Percentiles rank a stretch among this genome's conserved stretches.
These are phyloP conservation scores for Sapajus apella DNA, from an alignment of 2,113 vertebrate genomes.

Conservation along the genomic window DNA sequence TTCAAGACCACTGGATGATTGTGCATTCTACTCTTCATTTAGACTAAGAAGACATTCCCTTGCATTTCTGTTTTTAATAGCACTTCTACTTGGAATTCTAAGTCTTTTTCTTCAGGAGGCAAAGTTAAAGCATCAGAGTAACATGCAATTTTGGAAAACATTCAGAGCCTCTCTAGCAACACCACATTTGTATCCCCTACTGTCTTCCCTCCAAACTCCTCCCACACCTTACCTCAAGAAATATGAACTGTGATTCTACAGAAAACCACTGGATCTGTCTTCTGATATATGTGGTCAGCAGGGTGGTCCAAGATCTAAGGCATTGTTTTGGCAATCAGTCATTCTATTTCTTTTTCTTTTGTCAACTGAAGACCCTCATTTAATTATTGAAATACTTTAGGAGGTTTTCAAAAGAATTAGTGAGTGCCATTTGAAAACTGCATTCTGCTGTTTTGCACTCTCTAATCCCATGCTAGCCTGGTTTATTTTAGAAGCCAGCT, in stretches of 20 bases:
- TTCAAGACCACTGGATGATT: conserved; percentile 5
- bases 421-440: neutral
- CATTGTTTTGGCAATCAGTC: neutral
- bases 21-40: conserved; percentile 17
- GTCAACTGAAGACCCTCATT: neutral
- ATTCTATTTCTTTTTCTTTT: neutral
- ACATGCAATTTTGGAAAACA: neutral
- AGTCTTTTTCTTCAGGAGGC: neutral
- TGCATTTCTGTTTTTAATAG: neutral
- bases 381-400: conserved; percentile 34
- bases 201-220: neutral
- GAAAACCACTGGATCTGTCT: neutral
- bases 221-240: neutral
- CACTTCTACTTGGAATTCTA: neutral
- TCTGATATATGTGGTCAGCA: neutral
- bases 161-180: neutral
- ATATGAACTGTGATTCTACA: neutral
- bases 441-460: neutral
- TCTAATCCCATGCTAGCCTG: neutral
- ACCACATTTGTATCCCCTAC: neutral
- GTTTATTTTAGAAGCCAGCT: conserved; percentile 27
- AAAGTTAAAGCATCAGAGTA: neutral
- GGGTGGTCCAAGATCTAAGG: neutral
- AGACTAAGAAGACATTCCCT: conserved; percentile 30
- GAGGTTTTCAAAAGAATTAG: neutral